Percentiles rank a stretch among this genome's conserved stretches.
Conservation (phyloP, 2,888 invertebrate species). For the Leucophenga montana region DNA sequence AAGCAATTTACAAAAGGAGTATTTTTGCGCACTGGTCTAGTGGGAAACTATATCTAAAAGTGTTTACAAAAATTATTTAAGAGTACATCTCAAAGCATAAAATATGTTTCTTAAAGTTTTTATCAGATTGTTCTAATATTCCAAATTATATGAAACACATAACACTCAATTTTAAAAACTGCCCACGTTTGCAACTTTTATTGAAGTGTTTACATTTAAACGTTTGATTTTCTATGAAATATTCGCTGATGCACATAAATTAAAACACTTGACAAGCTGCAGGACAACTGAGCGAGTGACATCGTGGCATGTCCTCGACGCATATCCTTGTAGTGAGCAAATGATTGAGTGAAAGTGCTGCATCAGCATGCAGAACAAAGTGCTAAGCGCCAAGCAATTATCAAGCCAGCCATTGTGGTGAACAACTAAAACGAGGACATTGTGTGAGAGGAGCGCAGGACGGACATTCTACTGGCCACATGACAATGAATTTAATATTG, state of each 20-base stretch:
- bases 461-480: neutral
- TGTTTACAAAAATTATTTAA: too few relatives aligned
- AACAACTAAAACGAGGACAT: slow-evolving; percentile 15
- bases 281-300: slow-evolving; percentile 8
- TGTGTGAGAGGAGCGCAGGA: neutral
- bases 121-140: too few relatives aligned
- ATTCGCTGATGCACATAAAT: slow-evolving; percentile 11
- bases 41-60: too few relatives aligned
- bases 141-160: too few relatives aligned
- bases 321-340: neutral
- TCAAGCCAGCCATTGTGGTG: slow-evolving; percentile 45
- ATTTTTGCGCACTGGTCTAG: too few relatives aligned
- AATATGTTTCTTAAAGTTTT: too few relatives aligned
- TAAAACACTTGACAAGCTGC: neutral
- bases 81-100: too few relatives aligned
- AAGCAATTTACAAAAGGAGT: too few relatives aligned
- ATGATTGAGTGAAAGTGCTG: slow-evolving; percentile 2
- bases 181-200: too few relatives aligned
- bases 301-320: slow-evolving; percentile 19
- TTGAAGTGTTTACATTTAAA: too few relatives aligned
- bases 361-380: neutral
- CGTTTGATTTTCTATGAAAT: too few relatives aligned
- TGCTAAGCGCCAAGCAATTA: slow-evolving; percentile 55
- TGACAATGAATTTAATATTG: slow-evolving; percentile 26
- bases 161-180: too few relatives aligned